phyloP scores from a whole-genome alignment of 2,797 vertebrate species.

The Argentina silus region DNA sequence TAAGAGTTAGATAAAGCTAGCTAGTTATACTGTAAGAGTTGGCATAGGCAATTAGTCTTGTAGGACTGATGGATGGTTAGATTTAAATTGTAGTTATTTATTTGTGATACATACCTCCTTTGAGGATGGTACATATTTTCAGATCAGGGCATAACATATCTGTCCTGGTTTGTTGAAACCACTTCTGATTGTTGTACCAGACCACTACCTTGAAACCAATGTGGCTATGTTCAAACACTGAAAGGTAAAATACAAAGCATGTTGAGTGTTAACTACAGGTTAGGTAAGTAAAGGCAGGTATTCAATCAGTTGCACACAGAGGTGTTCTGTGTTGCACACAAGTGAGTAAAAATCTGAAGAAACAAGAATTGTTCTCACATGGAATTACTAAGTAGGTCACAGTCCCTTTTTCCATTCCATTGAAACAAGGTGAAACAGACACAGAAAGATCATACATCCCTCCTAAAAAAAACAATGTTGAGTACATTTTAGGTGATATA shows the following conservation, averaged over 20 bases:
- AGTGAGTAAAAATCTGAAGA: neutral
- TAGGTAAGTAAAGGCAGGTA: neutral
- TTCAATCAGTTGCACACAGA: neutral
- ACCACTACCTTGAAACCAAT: neutral
- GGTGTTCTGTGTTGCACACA: neutral
- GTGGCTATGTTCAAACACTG: constrained; percentile 11
- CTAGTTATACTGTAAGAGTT: too few species aligned
- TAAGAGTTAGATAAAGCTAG: too few species aligned
- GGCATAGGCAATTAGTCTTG: neutral
- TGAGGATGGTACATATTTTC: constrained; percentile 29
- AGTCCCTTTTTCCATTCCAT: neutral
- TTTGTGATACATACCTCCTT: constrained; percentile 33
- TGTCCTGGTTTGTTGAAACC: neutral
- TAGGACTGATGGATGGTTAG: neutral
- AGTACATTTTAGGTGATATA: neutral
- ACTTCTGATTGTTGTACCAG: constrained; percentile 16
- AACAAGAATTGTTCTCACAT: neutral
- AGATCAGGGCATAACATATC: constrained; percentile 15
- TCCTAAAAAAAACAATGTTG: neutral
- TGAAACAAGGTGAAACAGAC: neutral
- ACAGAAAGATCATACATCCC: neutral
- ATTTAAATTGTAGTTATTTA: neutral
- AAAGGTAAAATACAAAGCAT: constrained; percentile 1
- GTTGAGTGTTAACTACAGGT: neutral
- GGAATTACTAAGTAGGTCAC: neutral